Evolutionary conservation across 2,888 invertebrate species (phyloP), one percentile per base, ranked within the genome.

Genomic region (Sminthurides aquaticus): DNA sequence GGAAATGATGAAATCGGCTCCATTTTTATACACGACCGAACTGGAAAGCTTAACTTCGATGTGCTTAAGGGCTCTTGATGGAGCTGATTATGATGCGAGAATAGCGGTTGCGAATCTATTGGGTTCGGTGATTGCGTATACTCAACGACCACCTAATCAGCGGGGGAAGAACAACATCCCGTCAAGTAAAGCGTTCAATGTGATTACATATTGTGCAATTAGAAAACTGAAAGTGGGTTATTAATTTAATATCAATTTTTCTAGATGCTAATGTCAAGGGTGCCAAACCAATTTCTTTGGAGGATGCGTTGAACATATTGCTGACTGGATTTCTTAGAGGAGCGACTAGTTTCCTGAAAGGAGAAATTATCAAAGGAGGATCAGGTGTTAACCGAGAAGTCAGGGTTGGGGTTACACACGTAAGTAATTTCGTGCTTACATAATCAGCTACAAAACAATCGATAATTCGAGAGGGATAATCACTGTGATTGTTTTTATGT

Each of bases 381-480:
- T 91, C 91, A 0, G 89, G 91, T 8, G 90, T 97, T 0, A 95
- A 94, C 78, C 83, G 95, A 69, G 98, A 99, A 83, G 91, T 98
- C 63, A 84, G 98, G 72, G 95, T 99, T 65, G 98, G 98, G 67
- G 92, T 99, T 0, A 96, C 98, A 2, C 93, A 98, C 82, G 93
- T 93, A 80, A 85, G 87, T 83, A 11, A 49, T 43, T 49, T 20
- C 1, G 22, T 20, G 20, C 26, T 43, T 52, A 34, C 20, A 49
- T 57, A 26, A 26, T 49, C 26, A 62, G 29, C n/a, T 26, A 57
- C 11, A 24, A 8, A 3, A 24, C 15, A 60, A 49, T 8, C n/a
- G n/a, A 27, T 8, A 49, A 5, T n/a, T 24, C 5, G 49, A 5
- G 18, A 49, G 25, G 15, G 3, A 54, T 8, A 18, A 22, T 2